Base-by-base conservation (phyloP, 2,888 invertebrate species). In the Zelleria hepariella region DNA sequence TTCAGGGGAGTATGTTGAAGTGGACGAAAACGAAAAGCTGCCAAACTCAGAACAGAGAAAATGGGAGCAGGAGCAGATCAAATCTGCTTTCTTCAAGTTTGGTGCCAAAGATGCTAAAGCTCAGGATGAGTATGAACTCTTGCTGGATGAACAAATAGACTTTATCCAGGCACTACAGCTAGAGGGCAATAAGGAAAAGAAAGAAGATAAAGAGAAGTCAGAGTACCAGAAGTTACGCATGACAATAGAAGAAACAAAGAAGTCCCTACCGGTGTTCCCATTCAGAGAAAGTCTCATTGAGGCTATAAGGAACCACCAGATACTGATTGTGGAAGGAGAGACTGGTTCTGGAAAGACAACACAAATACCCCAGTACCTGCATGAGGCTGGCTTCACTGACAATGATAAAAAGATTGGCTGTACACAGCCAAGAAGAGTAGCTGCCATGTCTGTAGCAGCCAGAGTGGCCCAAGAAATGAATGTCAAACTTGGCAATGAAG, bases 321-420 rank as follows among this genome's bases (percentile, higher is more conserved):
- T 97, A 65, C 86, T 99, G 24, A 98, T 99, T 68, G 96, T 99
- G 63, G 98, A 98, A 88, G 99, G 99, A 59, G 98, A 99, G 89
- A 99, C 99, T 5, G 99, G 99, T 0, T 98, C 98, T 10, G 99
- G 99, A 3, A 99, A 99, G 91, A 99, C 99, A 0, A 99, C 99
- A 7, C 99, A 99, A 89, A 96, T 99, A 67, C 99, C 99, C 0
- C 99, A 99, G 80, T 99, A 99, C 84, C 90, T 99, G 8, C 94
- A 98, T 77, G 98, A 99, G 75, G 95, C 98, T 55, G 99, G 96
- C 2, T 97, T 94, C 71, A 95, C 95, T 1, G 86, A 92, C 58
- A 93, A 94, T 73, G 94, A 92, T 47, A 96, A 96, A 86, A 94
- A 94, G 81, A 96, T 99, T 71, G 99, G 98, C 0, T 99, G 99